Evolutionary conservation across 2,797 vertebrate species (phyloP).

Genomic region (Eremophila alpestris): DNA sequence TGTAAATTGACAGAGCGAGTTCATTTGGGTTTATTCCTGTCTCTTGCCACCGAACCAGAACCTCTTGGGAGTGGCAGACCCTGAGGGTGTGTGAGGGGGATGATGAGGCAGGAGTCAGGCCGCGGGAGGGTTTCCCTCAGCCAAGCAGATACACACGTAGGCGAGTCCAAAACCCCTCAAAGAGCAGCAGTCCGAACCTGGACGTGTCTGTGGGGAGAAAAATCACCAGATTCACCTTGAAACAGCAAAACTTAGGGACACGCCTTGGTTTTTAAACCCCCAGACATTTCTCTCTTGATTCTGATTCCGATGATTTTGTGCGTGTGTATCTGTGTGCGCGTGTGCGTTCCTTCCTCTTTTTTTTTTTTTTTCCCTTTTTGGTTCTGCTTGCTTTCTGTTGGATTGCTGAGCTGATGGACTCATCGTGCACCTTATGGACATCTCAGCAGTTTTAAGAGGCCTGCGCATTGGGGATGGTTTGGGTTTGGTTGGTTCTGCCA

Average conservation of each 20-base stretch:
- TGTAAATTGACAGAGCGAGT: not conserved
- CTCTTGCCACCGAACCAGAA: not conserved
- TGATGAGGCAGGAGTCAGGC: not conserved
- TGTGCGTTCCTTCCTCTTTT: not conserved
- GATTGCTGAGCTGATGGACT: conserved; percentile 47
- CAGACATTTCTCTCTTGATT: conserved; percentile 44
- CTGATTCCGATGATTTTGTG: conserved; percentile 18
- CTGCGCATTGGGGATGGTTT: not conserved
- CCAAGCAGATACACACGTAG: not conserved
- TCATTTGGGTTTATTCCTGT: not conserved
- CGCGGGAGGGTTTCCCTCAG: not conserved
- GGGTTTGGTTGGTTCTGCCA: conserved; percentile 21
- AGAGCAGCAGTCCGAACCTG: not conserved
- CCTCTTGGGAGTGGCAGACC: not conserved
- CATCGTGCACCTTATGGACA: conserved; percentile 48
- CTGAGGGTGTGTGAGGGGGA: accelerated
- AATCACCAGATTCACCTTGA: not conserved
- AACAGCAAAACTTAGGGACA: conserved; percentile 22
- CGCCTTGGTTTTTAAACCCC: conserved; percentile 35
- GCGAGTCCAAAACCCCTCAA: not conserved
- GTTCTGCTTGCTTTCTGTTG: conserved; percentile 34
- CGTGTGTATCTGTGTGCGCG: not conserved
- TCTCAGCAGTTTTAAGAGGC: conserved; percentile 34
- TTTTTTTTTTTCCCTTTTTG: not conserved
- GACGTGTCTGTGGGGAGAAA: conserved; percentile 24